Percentiles rank a stretch among this genome's conserved stretches.
phyloP scores from a whole-genome alignment of 2,888 invertebrate genomes.

The Margaritifera margaritifera region DNA sequence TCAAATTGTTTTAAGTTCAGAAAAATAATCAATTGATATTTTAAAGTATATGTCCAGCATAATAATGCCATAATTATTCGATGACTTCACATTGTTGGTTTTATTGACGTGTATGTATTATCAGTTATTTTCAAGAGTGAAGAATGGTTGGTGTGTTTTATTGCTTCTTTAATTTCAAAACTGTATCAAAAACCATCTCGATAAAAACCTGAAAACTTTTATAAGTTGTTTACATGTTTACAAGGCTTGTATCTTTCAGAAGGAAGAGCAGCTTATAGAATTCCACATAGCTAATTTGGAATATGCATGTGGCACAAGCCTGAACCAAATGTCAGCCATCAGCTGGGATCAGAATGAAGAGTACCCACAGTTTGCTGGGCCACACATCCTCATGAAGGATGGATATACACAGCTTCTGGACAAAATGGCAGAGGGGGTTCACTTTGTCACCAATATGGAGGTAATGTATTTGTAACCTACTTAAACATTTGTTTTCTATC shows the following conservation, averaged over 20 bases:
- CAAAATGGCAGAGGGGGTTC: conserved; percentile 68
- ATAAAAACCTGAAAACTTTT: not conserved
- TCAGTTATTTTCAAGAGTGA: too few species aligned
- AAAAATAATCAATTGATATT: too few species aligned
- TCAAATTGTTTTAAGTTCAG: too few species aligned
- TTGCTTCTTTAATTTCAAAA: too few species aligned
- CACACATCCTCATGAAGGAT: conserved; percentile 70
- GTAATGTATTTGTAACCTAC: conserved; percentile 45
- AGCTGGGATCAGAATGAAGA: conserved; percentile 75
- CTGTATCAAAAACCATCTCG: too few species aligned
- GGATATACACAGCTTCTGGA: conserved; percentile 69
- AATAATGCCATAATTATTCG: too few species aligned
- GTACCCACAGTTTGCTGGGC: conserved; percentile 74
- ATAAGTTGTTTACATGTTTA: not conserved
- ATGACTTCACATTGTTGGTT: too few species aligned
- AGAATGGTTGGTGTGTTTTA: too few species aligned
- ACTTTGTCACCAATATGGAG: conserved; percentile 66
- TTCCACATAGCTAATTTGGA: conserved; percentile 75
- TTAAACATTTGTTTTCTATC: not conserved
- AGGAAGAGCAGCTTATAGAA: conserved; percentile 71
- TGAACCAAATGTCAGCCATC: conserved; percentile 71
- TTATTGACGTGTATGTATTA: too few species aligned
- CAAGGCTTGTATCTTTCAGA: conserved; percentile 47
- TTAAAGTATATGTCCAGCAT: too few species aligned
- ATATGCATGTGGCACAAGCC: conserved; percentile 73